phyloP scores from a whole-genome alignment of 2,797 vertebrate genomes.

The Mionectes olivaceus region DNA sequence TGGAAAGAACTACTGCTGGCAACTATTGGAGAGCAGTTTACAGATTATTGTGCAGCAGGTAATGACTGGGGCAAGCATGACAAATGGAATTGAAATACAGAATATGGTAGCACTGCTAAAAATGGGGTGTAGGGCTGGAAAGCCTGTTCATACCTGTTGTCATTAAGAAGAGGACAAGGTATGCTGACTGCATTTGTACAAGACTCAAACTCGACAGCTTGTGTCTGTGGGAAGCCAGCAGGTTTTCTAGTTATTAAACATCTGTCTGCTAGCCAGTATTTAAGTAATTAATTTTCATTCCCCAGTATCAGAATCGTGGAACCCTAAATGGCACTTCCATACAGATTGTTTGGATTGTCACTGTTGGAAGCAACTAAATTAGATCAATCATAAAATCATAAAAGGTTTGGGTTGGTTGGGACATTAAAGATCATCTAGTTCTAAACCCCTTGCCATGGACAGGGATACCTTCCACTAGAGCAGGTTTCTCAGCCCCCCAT shows the following conservation, averaged over 20 bases:
- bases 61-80: background rate
- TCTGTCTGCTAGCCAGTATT: background rate
- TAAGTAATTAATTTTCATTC: background rate
- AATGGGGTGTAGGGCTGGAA: background rate
- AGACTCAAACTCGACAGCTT: background rate
- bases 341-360: background rate
- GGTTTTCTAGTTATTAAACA: background rate
- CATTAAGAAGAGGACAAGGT: background rate
- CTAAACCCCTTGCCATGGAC: no score
- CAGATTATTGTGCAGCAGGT: slow-evolving; percentile 91
- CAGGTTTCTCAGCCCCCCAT: background rate
- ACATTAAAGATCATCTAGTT: background rate
- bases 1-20: slow-evolving; percentile 97
- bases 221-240: background rate
- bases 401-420: background rate
- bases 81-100: background rate
- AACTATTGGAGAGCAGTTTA: slow-evolving; percentile 95
- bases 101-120: background rate
- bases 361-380: background rate
- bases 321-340: background rate
- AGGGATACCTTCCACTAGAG: background rate
- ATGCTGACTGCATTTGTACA: background rate
- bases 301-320: background rate
- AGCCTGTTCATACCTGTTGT: background rate
- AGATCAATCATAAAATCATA: background rate